Percentiles rank a stretch among this genome's conserved stretches.
These are phyloP conservation scores for Lordiphosa collinella DNA, from an alignment of 1,140 invertebrate genomes.

Conservation along the genomic window DNA sequence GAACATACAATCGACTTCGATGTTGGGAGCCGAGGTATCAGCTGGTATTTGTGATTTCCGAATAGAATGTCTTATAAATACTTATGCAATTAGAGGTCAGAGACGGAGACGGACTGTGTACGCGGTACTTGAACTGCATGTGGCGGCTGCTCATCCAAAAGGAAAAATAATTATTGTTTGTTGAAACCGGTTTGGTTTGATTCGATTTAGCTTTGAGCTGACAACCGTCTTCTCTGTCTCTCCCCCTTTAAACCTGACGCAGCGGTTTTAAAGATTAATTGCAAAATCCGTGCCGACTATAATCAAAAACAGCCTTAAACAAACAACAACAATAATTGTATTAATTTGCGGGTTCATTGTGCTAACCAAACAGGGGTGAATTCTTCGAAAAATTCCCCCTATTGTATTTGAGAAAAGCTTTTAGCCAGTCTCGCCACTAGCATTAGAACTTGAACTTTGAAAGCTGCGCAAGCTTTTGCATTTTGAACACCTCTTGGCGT, in stretches of 20 bases:
- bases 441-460: no score
- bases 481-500: neutral
- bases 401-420: slow-evolving; percentile 23
- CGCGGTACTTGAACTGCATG: neutral
- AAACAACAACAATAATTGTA: neutral
- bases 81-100: slow-evolving; percentile 23
- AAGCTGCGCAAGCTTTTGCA: no score
- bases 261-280: slow-evolving; percentile 40
- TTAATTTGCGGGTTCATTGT: slow-evolving; percentile 12
- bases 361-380: slow-evolving; percentile 28
- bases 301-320: neutral
- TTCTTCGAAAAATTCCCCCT: neutral
- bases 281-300: slow-evolving; percentile 16
- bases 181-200: slow-evolving; percentile 50
- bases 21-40: slow-evolving; percentile 14
- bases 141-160: slow-evolving; percentile 4
- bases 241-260: slow-evolving; percentile 4
- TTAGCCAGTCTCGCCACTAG: slow-evolving; percentile 10
- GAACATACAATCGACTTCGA: no score
- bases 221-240: slow-evolving; percentile 1
- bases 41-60: slow-evolving; percentile 38
- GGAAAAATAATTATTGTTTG: slow-evolving; percentile 36
- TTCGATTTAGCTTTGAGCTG: slow-evolving; percentile 18
- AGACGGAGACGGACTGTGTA: slow-evolving; percentile 7
- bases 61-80: neutral